A percentile compares a stretch with the other conserved stretches of the same genome.
phyloP scores from a whole-genome alignment of 2,888 invertebrate species.

The Zaprionus bogoriensis region DNA sequence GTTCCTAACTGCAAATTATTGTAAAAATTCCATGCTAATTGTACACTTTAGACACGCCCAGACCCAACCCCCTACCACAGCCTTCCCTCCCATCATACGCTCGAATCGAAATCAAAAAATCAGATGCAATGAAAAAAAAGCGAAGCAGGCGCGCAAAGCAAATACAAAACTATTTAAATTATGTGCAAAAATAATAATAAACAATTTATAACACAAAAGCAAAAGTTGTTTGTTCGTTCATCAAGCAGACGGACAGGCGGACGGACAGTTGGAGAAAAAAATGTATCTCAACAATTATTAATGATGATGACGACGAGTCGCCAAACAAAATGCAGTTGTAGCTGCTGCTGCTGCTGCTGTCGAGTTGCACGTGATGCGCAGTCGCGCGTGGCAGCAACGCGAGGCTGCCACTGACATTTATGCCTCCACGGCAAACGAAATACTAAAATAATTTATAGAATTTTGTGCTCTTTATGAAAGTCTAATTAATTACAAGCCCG shows the following conservation, averaged over 20 bases:
- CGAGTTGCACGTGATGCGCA: conserved; percentile 68
- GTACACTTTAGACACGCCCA: conserved; percentile 49
- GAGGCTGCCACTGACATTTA: conserved; percentile 62
- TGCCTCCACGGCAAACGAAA: conserved; percentile 54
- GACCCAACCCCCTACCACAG: background rate
- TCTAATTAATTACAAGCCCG: conserved; percentile 68
- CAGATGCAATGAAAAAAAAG: conserved; percentile 20
- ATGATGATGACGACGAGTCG: conserved; percentile 20
- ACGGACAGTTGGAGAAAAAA: background rate
- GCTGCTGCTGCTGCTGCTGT: conserved; percentile 15
- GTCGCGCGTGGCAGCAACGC: conserved; percentile 60
- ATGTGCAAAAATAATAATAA: conserved; percentile 76
- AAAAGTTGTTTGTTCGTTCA: conserved; percentile 6
- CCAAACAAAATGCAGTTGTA: conserved; percentile 37
- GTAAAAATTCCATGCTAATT: conserved; percentile 63
- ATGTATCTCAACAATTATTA: conserved; percentile 16
- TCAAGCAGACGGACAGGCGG: no score
- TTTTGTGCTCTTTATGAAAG: conserved; percentile 79
- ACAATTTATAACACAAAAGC: conserved; percentile 73
- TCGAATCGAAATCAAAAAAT: conserved; percentile 30
- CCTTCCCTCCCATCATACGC: conserved; percentile 11
- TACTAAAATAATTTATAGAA: conserved; percentile 67
- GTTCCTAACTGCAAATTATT: conserved; percentile 70
- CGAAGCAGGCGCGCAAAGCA: conserved; percentile 22
- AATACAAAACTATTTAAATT: conserved; percentile 60